A percentile compares a stretch with the other conserved stretches of the same genome.
Evolutionary conservation across 2,888 invertebrate genomes (phyloP).

Genomic region (Siphlonurus alternatus): DNA sequence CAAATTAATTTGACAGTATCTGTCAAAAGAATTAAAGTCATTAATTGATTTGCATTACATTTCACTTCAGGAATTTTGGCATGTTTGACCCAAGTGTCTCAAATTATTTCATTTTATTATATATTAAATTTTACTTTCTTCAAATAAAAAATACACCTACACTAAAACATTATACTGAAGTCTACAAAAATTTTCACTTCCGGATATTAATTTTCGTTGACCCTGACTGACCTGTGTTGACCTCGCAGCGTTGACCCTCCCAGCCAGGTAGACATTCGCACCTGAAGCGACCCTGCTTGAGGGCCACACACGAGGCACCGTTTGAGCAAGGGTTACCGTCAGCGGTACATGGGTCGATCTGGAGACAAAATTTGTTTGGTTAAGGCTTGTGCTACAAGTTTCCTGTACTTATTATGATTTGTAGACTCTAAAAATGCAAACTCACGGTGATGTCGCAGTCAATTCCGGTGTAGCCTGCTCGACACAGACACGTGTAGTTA

Average conservation of each 20-base stretch:
- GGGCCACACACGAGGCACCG: conserved; percentile 72
- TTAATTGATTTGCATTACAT: too few species aligned
- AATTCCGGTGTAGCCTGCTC: conserved; percentile 85
- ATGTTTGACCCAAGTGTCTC: too few species aligned
- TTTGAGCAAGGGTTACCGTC: conserved; percentile 84
- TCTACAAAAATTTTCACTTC: too few species aligned
- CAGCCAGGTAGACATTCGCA: conserved; percentile 95
- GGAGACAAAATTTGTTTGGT: conserved; percentile 19
- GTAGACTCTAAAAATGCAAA: not conserved
- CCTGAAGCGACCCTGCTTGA: conserved; percentile 81
- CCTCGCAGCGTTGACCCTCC: conserved; percentile 91
- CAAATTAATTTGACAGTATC: too few species aligned
- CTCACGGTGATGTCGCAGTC: conserved; percentile 77
- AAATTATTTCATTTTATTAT: too few species aligned
- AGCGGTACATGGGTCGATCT: conserved; percentile 79
- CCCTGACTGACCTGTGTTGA: conserved; percentile 42
- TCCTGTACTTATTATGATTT: not conserved
- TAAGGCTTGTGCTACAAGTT: not conserved
- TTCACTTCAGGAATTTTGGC: too few species aligned
- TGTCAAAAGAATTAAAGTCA: too few species aligned
- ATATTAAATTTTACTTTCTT: too few species aligned
- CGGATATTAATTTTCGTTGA: too few species aligned
- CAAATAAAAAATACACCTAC: too few species aligned
- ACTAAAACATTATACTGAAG: too few species aligned
- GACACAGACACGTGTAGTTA: conserved; percentile 82